Evolutionary conservation across 2,113 vertebrate genomes (phyloP).

Genomic region (Cottus gobio): DNA sequence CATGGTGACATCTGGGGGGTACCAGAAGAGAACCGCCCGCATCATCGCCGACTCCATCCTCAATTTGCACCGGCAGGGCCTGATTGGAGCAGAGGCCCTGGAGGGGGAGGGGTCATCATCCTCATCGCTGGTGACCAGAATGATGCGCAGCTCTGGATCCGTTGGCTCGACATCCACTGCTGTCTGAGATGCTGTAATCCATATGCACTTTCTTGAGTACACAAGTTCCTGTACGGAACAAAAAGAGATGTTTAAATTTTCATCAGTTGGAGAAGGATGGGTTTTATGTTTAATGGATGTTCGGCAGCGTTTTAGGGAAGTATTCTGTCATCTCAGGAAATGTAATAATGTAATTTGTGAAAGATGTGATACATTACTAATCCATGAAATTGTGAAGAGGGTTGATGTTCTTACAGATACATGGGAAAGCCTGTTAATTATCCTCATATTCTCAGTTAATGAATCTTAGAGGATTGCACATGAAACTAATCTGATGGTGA

Average conservation of each 20-base stretch:
- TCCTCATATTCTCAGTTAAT: neutral
- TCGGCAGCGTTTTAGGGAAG: neutral
- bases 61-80: constrained; percentile 87
- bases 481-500: constrained; percentile 1
- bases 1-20: constrained; percentile 96
- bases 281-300: constrained; percentile 31
- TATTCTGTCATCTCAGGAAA: constrained; percentile 62
- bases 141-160: constrained; percentile 65
- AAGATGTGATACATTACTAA: constrained; percentile 3
- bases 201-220: no score
- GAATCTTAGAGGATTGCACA: neutral
- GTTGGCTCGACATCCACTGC: constrained; percentile 54
- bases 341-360: constrained; percentile 19
- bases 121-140: constrained; percentile 67
- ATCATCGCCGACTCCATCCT: constrained; percentile 97
- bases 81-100: constrained; percentile 79
- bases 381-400: constrained; percentile 10
- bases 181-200: constrained; percentile 52
- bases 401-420: constrained; percentile 7
- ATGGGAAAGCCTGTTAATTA: neutral
- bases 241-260: constrained; percentile 15
- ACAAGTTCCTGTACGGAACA: neutral
- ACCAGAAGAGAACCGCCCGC: constrained; percentile 93
- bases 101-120: constrained; percentile 65
- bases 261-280: constrained; percentile 6